Base-by-base conservation (phyloP, 1,140 invertebrate species). In the Ectropis grisescens region DNA sequence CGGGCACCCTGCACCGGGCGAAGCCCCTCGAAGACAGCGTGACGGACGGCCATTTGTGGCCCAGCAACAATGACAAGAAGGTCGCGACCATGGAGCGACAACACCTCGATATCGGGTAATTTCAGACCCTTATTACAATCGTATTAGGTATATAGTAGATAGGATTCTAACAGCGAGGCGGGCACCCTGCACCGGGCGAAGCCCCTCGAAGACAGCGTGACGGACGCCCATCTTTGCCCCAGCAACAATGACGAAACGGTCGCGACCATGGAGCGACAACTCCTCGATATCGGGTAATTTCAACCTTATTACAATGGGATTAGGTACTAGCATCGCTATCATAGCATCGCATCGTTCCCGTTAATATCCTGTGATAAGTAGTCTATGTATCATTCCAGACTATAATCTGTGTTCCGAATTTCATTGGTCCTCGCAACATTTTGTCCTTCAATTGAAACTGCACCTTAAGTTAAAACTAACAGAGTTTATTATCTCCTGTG, bases 251-350 rank as follows among this genome's bases (percentile, higher is more conserved):
- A 96, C 37, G 93, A 93, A 37, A 59, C 61, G 24, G 62, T 68
- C n/a, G 65, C 69, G 41, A 76, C 71, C 58, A 91, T 97, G 45
- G 91, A 93, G 46, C 84, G 90, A 41, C 89, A 90, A 56, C 91
- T 92, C 13, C 86, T 95, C 29, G 91, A 93, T 62, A 92, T 93
- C 75, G 94, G 94, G 94, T 96, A n/a, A n/a, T n/a, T n/a, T n/a
- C n/a, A n/a, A n/a, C n/a, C n/a, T n/a, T 87, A 86, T n/a, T n/a
- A n/a, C n/a, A n/a, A n/a, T n/a, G n/a, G n/a, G n/a, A n/a, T n/a
- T n/a, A n/a, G n/a, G n/a, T n/a, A n/a, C n/a, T n/a, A 93, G 88
- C 30, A 86, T 84, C 54, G 75, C n/a, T n/a, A n/a, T n/a, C n/a
- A n/a, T n/a, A n/a, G n/a, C n/a, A n/a, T n/a, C n/a, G n/a, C n/a